A percentile compares a stretch with the other conserved stretches of the same genome.
phyloP scores from a whole-genome alignment of 2,888 invertebrate genomes.

The Pemphredon lugubris region DNA sequence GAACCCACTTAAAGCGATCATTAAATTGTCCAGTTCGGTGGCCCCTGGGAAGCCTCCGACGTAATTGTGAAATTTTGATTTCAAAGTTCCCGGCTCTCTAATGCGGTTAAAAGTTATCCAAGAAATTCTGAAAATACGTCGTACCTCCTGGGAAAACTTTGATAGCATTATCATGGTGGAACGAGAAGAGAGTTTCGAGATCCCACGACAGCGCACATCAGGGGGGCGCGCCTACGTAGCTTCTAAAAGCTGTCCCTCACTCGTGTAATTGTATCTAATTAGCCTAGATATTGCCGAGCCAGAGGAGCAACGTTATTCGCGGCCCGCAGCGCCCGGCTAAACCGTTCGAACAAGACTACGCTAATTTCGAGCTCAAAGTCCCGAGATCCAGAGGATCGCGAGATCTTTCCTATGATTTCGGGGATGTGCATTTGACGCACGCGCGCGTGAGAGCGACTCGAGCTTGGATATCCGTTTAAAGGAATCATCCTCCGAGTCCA shows the following conservation, averaged over 20 bases:
- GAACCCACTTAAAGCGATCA: slow-evolving; percentile 47
- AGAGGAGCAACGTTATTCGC: slow-evolving; percentile 4
- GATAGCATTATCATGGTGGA: background rate
- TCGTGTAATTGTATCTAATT: slow-evolving; percentile 48
- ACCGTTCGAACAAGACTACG: slow-evolving; percentile 38
- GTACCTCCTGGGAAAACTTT: background rate
- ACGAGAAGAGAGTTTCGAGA: background rate
- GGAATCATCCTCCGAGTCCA: slow-evolving; percentile 37
- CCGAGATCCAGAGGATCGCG: slow-evolving; percentile 24
- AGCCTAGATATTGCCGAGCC: slow-evolving; percentile 39
- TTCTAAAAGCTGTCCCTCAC: slow-evolving; percentile 20
- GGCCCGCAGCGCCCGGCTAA: slow-evolving; percentile 13
- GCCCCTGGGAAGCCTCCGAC: background rate
- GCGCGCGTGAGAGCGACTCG: slow-evolving; percentile 5
- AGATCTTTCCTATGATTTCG: slow-evolving; percentile 30
- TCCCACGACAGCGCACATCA: background rate
- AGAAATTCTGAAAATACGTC: background rate
- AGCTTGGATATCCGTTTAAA: slow-evolving; percentile 38
- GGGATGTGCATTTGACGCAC: background rate
- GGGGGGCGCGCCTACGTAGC: background rate
- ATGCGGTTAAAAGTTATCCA: background rate
- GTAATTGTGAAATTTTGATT: background rate
- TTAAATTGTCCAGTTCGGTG: slow-evolving; percentile 32
- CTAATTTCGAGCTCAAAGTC: slow-evolving; percentile 22
- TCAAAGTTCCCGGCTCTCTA: background rate